Evolutionary conservation across 2,888 invertebrate species (phyloP), one percentile per base, ranked within the genome.

Genomic region (Xestia xanthographa): DNA sequence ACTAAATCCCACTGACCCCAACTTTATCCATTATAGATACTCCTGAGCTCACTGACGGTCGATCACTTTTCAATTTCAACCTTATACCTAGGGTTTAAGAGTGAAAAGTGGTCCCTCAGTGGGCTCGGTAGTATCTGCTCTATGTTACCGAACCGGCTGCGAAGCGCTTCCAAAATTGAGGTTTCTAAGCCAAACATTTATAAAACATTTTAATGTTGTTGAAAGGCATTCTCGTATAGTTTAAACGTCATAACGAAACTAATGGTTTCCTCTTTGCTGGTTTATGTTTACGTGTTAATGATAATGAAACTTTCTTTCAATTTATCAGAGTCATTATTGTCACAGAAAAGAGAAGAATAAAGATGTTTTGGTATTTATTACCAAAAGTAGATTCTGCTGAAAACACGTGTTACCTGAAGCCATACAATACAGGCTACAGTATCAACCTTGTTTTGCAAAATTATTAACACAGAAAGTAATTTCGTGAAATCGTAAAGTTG

Each of bases 111-210:
- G 20, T 8, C 20, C 6, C 17, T 48, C 22, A 48, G 48, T 20
- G 9, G 8, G 2, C 20, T 48, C 48, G 48, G 22, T 8, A 48
- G 48, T 48, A 48, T 20, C 48, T 9, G 20, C 89, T 88, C 88
- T 89, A 92, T 88, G 83, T 84, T 83, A 90, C 89, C 91, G 91
- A 95, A 94, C 94, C 91, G 91, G 94, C 90, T 88, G 72, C 77
- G 86, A 87, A 86, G 89, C 86, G 83, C 88, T 84, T 81, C 84
- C 82, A 77, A 85, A 88, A 92, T 92, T 88, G 91, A 92, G 92
- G 92, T 93, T 91, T 92, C 89, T 93, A 84, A 88, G 69, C 74
- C 79, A 88, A 86, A 79, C 67, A 80, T 77, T 77, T 77, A 83
- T 85, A 82, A 79, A 79, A 76, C 38, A 84, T 86, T 84, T 79